Percentiles rank a stretch among this genome's conserved stretches.
These are phyloP conservation scores for Physella acuta DNA, from an alignment of 1,140 invertebrate species.

Conservation along the genomic window DNA sequence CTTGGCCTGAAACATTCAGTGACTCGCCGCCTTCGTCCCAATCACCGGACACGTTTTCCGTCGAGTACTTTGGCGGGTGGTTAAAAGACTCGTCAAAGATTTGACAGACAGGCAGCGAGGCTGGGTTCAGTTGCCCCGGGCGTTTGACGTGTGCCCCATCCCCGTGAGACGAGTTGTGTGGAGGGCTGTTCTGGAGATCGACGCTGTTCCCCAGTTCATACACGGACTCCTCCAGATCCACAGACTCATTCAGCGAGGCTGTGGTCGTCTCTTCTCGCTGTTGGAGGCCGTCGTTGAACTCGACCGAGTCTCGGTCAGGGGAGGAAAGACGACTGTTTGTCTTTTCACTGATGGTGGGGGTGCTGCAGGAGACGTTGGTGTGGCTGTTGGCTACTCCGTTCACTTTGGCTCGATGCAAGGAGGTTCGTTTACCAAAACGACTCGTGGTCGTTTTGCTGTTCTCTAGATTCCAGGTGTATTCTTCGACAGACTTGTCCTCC, in stretches of 20 bases:
- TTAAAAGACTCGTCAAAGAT: conserved; percentile 15
- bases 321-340: not conserved
- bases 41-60: too few species aligned
- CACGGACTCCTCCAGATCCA: not conserved
- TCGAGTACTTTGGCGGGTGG: conserved; percentile 4
- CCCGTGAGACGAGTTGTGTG: too few species aligned
- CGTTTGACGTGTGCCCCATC: too few species aligned
- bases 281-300: not conserved
- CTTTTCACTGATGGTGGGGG: not conserved
- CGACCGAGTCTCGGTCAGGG: not conserved
- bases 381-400: not conserved
- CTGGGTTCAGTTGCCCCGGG: not conserved
- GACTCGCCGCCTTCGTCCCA: not conserved
- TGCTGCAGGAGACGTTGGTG: not conserved
- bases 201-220: not conserved
- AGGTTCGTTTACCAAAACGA: conserved; percentile 11
- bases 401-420: conserved; percentile 1
- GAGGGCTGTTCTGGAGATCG: not conserved
- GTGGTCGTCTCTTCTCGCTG: not conserved
- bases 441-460: not conserved
- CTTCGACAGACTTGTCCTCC: not conserved
- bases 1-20: too few species aligned
- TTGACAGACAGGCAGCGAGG: not conserved
- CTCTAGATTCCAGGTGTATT: too few species aligned
- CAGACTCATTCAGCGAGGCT: too few species aligned